These are phyloP conservation scores for Sturmia bella DNA, from an alignment of 2,888 invertebrate species.

Conservation along the genomic window DNA sequence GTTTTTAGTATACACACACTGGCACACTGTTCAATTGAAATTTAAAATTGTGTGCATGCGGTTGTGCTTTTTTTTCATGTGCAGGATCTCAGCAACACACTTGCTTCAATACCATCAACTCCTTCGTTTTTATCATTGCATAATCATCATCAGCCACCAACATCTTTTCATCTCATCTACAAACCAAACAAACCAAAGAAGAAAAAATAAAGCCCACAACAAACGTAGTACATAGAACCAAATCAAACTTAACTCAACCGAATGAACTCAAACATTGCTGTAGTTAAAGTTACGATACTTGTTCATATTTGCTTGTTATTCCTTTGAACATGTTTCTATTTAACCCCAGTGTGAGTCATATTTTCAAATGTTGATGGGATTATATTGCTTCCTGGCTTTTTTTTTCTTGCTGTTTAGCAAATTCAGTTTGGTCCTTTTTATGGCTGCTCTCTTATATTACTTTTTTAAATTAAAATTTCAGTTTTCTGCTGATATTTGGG, in stretches of 20 bases:
- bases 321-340: conserved; percentile 10
- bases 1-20: conserved; percentile 23
- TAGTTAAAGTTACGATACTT: background rate
- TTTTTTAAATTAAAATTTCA: conserved; percentile 7
- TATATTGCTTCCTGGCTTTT: conserved; percentile 15
- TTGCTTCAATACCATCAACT: background rate
- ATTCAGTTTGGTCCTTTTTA: background rate
- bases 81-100: conserved; percentile 15
- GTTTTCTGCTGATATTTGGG: conserved; percentile 4
- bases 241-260: conserved; percentile 20
- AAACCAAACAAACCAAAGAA: conserved; percentile 4
- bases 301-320: conserved; percentile 16
- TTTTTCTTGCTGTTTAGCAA: background rate
- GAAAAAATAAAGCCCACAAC: too few species aligned
- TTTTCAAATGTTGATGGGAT: conserved; percentile 23
- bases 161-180: background rate
- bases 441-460: background rate
- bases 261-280: conserved; percentile 28
- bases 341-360: conserved; percentile 38
- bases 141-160: background rate
- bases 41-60: background rate
- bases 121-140: background rate
- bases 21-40: background rate
- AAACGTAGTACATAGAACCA: background rate
- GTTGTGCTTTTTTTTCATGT: conserved; percentile 5